Evolutionary conservation across 2,888 invertebrate species (phyloP).

Genomic region (Stenolophus ochropezus): DNA sequence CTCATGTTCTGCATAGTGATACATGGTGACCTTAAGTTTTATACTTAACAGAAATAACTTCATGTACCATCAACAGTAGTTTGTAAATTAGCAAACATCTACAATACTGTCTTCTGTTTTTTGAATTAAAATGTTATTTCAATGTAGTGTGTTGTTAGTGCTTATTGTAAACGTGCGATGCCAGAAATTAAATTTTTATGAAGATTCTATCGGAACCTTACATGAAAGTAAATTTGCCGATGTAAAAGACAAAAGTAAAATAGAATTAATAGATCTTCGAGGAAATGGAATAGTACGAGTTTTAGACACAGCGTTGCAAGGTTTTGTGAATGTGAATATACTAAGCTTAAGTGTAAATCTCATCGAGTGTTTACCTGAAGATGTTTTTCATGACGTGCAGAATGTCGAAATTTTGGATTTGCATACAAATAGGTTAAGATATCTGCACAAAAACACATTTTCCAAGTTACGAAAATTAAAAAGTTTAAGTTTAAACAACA

Average conservation of each 20-base stretch:
- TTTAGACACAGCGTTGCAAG: background rate
- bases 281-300: background rate
- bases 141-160: background rate
- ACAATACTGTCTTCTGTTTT: no score
- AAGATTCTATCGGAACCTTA: background rate
- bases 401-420: background rate
- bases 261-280: background rate
- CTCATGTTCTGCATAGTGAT: no score
- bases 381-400: background rate
- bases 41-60: no score
- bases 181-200: background rate
- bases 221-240: background rate
- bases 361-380: background rate
- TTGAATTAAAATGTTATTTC: background rate
- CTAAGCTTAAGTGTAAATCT: background rate
- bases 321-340: background rate
- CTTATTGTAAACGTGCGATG: background rate
- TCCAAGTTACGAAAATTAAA: background rate
- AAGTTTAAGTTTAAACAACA: background rate
- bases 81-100: no score
- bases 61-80: no score
- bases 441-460: background rate
- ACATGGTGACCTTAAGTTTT: no score
- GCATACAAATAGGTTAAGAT: background rate
- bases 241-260: background rate